Base-by-base conservation (phyloP, 2,113 vertebrate genomes). In the Lichenostomus cassidix region DNA sequence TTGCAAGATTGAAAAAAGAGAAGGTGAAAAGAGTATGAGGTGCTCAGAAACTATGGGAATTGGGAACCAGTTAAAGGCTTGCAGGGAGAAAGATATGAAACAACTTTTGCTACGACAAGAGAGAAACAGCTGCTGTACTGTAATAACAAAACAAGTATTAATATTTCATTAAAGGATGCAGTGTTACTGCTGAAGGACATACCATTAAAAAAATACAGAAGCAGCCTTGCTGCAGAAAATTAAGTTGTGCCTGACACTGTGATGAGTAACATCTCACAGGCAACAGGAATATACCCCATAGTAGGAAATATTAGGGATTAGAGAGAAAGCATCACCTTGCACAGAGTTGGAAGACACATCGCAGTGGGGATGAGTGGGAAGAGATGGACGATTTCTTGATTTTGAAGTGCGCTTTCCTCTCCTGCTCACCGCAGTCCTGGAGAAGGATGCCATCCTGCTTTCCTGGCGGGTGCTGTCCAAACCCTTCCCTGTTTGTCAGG, bases 381-480 rank as follows among this genome's bases (percentile, higher is more conserved):
- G 12, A 31, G 24, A 28, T 11, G 42, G 42, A 50, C 59, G 25
- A 60, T 33, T 22, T 10, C 29, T 55, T 28, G 42, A 29, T 60
- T 77, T 29, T 52, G 44, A 39, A 11, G 11, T 3, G 8, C 24
- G 35, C 29, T 75, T 78, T 75, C 44, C 27, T 15, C 19, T 71
- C 22, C 60, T 35, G 15, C 58, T 78, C 47, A 17, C 11, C 0
- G 0, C 35, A 35, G 5, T 17, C 21, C 31, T 5, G 4, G 28
- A 8, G 62, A 28, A 41, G 28, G 62, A 49, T 1, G 2, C 21
- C 42, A 9, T 19, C 22, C 37, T 44, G 15, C 52, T 67, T 42
- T 59, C n/a, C 39, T 17, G 5, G 12, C 0, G 0, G 11, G 28
- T 14, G 33, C 20, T 47, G 39, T 50, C 47, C 56, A 59, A 46